These are phyloP conservation scores for Octodon degus DNA, from an alignment of 2,113 vertebrate genomes.

Conservation along the genomic window DNA sequence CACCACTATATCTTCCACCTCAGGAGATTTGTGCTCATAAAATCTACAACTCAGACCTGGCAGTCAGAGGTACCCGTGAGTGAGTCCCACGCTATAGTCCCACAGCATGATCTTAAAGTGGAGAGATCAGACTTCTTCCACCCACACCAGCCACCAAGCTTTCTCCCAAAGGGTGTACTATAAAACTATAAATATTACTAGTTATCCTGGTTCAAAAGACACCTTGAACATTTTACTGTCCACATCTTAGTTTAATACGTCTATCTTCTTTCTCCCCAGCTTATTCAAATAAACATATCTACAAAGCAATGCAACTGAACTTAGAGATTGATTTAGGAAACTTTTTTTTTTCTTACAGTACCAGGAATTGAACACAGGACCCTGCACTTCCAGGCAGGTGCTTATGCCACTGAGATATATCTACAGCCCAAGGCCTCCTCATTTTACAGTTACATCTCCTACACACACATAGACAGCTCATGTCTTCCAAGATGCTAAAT, in stretches of 20 bases:
- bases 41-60: conserved; percentile 98
- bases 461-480: neutral
- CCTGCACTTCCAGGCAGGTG: too few relatives aligned
- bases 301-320: neutral
- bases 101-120: neutral
- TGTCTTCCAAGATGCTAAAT: neutral
- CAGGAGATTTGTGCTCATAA: conserved; percentile 98
- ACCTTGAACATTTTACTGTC: neutral
- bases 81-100: conserved; percentile 1
- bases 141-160: neutral
- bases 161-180: neutral
- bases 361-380: too few relatives aligned
- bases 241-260: neutral
- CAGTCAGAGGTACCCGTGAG: conserved; percentile 88
- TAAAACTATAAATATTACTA: neutral
- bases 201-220: neutral
- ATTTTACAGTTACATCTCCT: neutral
- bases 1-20: conserved; percentile 99
- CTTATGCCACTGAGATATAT: too few relatives aligned
- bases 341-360: too few relatives aligned
- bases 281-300: neutral
- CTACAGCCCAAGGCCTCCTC: neutral
- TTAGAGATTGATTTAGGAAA: neutral
- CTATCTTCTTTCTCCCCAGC: neutral
- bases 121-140: neutral